Conservation (phyloP, 2,888 invertebrate species). For the Lamellibrachia columna region DNA sequence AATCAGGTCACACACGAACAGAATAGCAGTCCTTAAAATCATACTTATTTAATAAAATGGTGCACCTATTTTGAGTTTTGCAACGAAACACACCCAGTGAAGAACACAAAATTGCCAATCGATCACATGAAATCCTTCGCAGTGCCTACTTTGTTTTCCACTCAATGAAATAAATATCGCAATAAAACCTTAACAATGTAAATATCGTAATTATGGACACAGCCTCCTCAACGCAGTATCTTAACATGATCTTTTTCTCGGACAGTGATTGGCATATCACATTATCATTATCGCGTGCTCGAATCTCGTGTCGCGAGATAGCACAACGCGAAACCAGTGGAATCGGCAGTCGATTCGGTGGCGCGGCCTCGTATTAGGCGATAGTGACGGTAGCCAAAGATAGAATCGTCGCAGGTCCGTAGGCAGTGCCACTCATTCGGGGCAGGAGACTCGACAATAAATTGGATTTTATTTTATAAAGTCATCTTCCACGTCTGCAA, state of each 20-base stretch:
- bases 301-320: background rate
- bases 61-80: too few species aligned
- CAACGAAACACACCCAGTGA: too few species aligned
- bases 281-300: background rate
- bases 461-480: background rate
- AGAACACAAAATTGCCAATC: too few species aligned
- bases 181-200: background rate
- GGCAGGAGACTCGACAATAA: background rate
- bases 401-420: background rate
- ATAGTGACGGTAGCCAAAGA: background rate
- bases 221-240: background rate
- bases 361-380: background rate
- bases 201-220: background rate
- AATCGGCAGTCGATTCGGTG: background rate
- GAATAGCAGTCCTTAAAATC: too few species aligned
- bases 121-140: background rate
- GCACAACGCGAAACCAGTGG: background rate
- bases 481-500: background rate
- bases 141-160: background rate
- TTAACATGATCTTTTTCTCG: background rate
- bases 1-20: too few species aligned
- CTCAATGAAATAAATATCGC: background rate
- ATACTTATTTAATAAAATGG: too few species aligned
- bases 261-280: constrained; percentile 12
- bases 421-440: background rate